Base-by-base conservation (phyloP, 2,888 invertebrate species). In the Autographa pulchrina region DNA sequence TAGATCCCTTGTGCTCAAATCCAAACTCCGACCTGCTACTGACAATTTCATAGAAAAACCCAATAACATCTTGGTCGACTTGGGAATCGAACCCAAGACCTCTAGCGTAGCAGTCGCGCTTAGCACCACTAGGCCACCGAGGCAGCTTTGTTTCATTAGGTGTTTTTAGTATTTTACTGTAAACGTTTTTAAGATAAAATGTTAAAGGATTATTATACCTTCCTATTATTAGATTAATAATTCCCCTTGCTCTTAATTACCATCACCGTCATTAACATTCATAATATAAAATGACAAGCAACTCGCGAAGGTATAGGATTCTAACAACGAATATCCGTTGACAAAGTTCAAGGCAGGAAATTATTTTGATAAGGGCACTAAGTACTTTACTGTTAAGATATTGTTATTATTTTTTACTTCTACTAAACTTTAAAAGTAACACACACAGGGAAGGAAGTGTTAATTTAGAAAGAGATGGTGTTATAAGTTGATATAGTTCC, bases 191-290 rank as follows among this genome's bases (percentile, higher is more conserved):
- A 43, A 14, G 43, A 16, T 0, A 43, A 43, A 8, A 43, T 43
- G 14, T 43, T 43, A 43, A 43, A 43, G 43, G 41, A 43, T 48
- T n/a, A 48, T n/a, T 0, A 41, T 41, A 43, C n/a, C 8, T 48
- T n/a, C 7, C n/a, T 5, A 16, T 43, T 43, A 48, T 48, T 48
- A 48, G 48, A 7, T 16, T n/a, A 48, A 48, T 48, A 48, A 48
- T 48, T 48, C 48, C 48, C 7, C n/a, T 48, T 48, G n/a, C 48
- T 48, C n/a, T 48, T n/a, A 48, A 48, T 48, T 48, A 48, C n/a
- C 48, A 48, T n/a, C 16, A 48, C 1, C 8, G n/a, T 48, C 48
- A 48, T 48, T 48, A 48, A n/a, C n/a, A 48, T 48, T 48, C 54
- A 54, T 54, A 54, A 54, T 54, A 54, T 13, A 20, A 20, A 11